Base-by-base conservation (phyloP, 2,113 vertebrate genomes). In the Pogonocichla stellata region DNA sequence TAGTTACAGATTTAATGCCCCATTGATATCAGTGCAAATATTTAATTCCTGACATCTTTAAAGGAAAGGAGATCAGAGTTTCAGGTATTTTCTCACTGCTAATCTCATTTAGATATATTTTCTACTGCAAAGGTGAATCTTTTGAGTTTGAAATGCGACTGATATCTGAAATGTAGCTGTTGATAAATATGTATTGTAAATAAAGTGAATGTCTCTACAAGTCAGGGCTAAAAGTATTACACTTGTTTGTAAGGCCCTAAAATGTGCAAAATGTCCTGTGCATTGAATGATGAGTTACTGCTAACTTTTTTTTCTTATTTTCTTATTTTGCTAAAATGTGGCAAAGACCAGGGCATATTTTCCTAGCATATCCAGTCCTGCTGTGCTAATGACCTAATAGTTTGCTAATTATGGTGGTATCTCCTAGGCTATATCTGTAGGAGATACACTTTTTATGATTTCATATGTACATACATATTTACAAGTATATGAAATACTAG, bases 1-100 rank as follows among this genome's bases (percentile, higher is more conserved):
- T 92, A 74, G 56, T 95, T 93, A 93, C 86, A 88, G 86, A 71
- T 92, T 94, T 94, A 89, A 96, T 91, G 36, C 29, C 38, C 33
- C 42, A 80, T 89, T 94, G 79, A 82, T 91, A 92, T 36, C 36
- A 83, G 47, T 42, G 50, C 65, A 94, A 91, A 97, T 85, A 96
- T 92, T 90, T 95, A 95, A 86, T 78, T 90, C 72, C 75, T 90
- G 87, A 54, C 42, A 42, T 77, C 53, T 86, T 72, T 92, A 77
- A 94, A 95, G 91, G 53, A 70, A 60, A 87, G 8, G 24, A 87
- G 31, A 73, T 78, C 56, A 64, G 84, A 72, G 3, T 80, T 88
- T 90, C 78, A 57, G 6, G 31, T 88, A 50, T 88, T 95, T 94
- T 53, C 36, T 23, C 29, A 48, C 24, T 85, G 43, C 58, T 71